Evolutionary conservation across 2,888 invertebrate species (phyloP).

Genomic region (Fragum fragum): DNA sequence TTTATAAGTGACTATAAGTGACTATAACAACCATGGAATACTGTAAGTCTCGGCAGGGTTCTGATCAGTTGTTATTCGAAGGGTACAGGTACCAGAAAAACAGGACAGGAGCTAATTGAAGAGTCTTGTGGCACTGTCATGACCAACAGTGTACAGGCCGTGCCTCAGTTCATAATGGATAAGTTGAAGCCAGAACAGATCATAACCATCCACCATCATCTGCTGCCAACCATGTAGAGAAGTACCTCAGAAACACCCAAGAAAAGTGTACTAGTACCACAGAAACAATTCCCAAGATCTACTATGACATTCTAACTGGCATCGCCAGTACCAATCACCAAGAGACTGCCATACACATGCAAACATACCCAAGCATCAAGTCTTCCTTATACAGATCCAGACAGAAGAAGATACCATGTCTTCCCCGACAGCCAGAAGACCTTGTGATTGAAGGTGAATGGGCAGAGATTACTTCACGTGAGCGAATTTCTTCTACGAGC

Average conservation of each 20-base stretch:
- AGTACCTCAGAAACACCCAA: background rate
- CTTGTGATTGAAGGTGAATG: constrained; percentile 3
- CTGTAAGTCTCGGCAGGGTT: background rate
- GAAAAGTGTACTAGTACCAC: background rate
- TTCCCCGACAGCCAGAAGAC: background rate
- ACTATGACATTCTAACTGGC: background rate
- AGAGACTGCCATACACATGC: background rate
- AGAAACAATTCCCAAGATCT: background rate
- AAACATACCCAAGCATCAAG: background rate
- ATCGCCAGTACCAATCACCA: background rate
- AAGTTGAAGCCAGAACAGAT: background rate
- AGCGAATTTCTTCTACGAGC: background rate
- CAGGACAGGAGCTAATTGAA: background rate
- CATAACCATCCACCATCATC: constrained; percentile 1
- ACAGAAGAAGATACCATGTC: constrained; percentile 9
- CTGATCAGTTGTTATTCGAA: background rate
- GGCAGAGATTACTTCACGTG: background rate
- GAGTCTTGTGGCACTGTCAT: constrained; percentile 2
- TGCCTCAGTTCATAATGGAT: background rate
- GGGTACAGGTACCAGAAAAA: background rate
- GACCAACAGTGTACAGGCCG: constrained; percentile 5
- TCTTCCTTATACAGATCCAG: constrained; percentile 12
- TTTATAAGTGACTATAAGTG: background rate
- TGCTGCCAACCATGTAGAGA: background rate
- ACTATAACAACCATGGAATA: background rate